phyloP scores from a whole-genome alignment of 2,888 invertebrate species.

The Drosophila subquinaria region DNA sequence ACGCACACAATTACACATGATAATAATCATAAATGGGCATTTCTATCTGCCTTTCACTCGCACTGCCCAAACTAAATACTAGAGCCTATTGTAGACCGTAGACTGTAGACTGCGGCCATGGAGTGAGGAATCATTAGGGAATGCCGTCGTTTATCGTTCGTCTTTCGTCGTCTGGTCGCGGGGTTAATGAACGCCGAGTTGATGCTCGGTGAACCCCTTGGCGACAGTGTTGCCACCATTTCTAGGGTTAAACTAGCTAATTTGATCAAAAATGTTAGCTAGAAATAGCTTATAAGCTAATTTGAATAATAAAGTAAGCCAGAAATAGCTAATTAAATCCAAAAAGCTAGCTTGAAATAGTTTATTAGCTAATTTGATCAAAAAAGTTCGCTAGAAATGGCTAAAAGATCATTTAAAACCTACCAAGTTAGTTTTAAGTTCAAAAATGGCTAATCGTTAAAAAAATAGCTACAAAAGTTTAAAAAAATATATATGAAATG shows the following conservation, averaged over 20 bases:
- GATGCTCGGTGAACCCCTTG: conserved; percentile 19
- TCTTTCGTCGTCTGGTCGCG: conserved; percentile 61
- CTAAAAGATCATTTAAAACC: no score
- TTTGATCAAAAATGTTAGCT: neutral
- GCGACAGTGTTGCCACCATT: conserved; percentile 5
- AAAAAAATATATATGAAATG: no score
- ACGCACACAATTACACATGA: conserved; percentile 56
- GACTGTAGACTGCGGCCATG: neutral
- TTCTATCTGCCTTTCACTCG: conserved; percentile 60
- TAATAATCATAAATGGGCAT: conserved; percentile 57
- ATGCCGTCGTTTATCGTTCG: conserved; percentile 16
- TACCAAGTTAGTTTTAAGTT: no score
- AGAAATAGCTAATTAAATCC: neutral
- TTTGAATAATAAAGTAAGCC: neutral
- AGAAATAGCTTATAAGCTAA: neutral
- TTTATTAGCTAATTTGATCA: neutral
- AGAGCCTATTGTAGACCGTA: conserved; percentile 1
- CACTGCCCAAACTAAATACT: conserved; percentile 7
- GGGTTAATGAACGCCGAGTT: conserved; percentile 69
- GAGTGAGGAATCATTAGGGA: conserved; percentile 35
- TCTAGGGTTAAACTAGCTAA: neutral
- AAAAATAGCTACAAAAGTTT: no score
- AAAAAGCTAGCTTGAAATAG: no score
- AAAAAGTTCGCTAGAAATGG: no score
- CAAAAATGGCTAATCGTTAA: no score